Evolutionary conservation across 2,797 vertebrate species (phyloP).

Genomic region (Dryobates pubescens): DNA sequence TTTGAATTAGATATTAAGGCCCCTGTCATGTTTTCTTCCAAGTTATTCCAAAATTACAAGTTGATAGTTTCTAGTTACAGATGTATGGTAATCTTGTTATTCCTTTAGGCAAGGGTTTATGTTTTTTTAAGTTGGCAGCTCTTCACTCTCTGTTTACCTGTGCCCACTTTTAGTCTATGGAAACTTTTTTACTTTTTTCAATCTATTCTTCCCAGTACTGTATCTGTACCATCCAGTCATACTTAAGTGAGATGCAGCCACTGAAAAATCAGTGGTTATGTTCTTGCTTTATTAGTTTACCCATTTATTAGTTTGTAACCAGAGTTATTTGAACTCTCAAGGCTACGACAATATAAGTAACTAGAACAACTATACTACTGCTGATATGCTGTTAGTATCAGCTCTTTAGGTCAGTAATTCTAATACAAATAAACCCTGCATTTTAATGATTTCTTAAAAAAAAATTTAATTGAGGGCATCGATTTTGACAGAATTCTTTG

Average conservation of each 20-base stretch:
- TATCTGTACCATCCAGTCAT: neutral
- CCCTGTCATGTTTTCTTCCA: neutral
- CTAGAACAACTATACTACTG: neutral
- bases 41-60: neutral
- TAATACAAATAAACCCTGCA: accelerated
- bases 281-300: neutral
- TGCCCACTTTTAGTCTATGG: neutral
- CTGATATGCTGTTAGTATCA: neutral
- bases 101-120: neutral
- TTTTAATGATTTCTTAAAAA: neutral
- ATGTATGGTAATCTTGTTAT: neutral
- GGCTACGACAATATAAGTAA: neutral
- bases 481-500: too few relatives aligned
- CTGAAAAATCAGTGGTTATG: neutral
- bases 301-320: neutral
- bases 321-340: neutral
- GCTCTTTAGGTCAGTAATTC: neutral
- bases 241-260: neutral
- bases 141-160: neutral
- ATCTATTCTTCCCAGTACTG: neutral
- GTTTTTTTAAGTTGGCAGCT: neutral
- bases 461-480: neutral
- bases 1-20: neutral
- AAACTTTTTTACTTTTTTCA: neutral
- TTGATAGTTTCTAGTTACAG: neutral